These are phyloP conservation scores for Acrobasis suavella DNA, from an alignment of 2,888 invertebrate species.

Conservation along the genomic window DNA sequence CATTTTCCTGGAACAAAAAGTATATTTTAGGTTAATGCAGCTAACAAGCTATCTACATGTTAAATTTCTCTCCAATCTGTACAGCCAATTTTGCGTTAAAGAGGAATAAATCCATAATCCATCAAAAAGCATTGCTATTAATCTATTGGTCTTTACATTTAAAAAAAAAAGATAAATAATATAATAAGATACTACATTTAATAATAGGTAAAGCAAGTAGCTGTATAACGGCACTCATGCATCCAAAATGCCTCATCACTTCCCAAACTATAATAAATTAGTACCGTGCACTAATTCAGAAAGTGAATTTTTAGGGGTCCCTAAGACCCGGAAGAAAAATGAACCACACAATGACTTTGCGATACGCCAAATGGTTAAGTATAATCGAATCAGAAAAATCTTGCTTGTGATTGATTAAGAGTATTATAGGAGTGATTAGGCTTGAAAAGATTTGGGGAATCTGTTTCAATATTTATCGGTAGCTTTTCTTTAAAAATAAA, in stretches of 20 bases:
- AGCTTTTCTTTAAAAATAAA: too few species aligned
- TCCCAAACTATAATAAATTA: slow-evolving; percentile 67
- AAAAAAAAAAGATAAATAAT: too few species aligned
- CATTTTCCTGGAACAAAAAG: too few species aligned
- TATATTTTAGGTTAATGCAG: too few species aligned
- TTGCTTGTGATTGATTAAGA: slow-evolving; percentile 46
- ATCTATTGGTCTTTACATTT: too few species aligned
- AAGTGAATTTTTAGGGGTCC: slow-evolving; percentile 70
- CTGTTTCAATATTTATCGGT: neutral
- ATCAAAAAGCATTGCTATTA: too few species aligned
- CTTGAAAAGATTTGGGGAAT: neutral
- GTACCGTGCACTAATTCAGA: slow-evolving; percentile 64
- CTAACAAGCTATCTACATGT: too few species aligned
- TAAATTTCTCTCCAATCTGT: too few species aligned
- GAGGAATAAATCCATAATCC: too few species aligned
- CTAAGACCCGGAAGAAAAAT: slow-evolving; percentile 68
- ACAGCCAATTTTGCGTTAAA: too few species aligned
- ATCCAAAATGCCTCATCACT: slow-evolving; percentile 48
- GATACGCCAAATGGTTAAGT: slow-evolving; percentile 47
- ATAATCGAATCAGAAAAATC: slow-evolving; percentile 69
- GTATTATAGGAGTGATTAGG: slow-evolving; percentile 25
- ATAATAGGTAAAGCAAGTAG: slow-evolving; percentile 3
- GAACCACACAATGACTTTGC: slow-evolving; percentile 62
- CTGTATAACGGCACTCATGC: neutral
- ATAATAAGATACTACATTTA: neutral